Evolutionary conservation across 2,888 invertebrate species (phyloP).

Genomic region (Acanthosepion pharaonis): DNA sequence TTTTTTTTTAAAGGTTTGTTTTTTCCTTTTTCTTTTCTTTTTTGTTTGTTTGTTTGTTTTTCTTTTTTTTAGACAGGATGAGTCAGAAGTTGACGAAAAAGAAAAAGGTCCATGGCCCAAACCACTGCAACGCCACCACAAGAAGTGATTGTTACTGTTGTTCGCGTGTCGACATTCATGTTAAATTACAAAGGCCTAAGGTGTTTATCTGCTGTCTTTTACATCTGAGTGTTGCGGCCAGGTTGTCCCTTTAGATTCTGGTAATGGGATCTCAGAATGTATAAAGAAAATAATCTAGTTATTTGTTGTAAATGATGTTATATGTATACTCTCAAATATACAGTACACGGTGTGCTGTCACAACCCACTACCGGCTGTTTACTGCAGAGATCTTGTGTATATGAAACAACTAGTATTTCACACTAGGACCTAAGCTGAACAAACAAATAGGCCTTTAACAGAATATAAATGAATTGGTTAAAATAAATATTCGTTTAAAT

Average conservation of each 20-base stretch:
- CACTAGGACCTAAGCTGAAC: background rate
- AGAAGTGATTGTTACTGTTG: background rate
- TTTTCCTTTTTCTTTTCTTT: background rate
- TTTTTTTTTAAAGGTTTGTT: background rate
- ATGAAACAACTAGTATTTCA: background rate
- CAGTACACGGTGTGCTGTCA: background rate
- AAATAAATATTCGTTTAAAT: no score
- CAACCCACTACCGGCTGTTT: slow-evolving; percentile 18
- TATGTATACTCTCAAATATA: no score
- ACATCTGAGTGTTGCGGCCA: background rate
- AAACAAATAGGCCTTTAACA: background rate
- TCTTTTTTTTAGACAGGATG: background rate
- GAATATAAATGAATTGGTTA: background rate
- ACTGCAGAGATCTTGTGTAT: background rate
- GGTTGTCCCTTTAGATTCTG: background rate
- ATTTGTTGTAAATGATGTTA: no score
- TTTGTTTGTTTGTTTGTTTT: background rate
- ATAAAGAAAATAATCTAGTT: background rate
- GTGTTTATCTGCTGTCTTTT: background rate
- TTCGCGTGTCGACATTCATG: background rate
- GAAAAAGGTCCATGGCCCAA: background rate
- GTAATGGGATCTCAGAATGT: background rate
- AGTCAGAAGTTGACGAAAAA: background rate
- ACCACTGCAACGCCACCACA: background rate
- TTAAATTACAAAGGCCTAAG: background rate